A percentile compares a stretch with the other conserved stretches of the same genome.
Conservation (phyloP, 2,113 vertebrate species). For the Pollachius pollachius region DNA sequence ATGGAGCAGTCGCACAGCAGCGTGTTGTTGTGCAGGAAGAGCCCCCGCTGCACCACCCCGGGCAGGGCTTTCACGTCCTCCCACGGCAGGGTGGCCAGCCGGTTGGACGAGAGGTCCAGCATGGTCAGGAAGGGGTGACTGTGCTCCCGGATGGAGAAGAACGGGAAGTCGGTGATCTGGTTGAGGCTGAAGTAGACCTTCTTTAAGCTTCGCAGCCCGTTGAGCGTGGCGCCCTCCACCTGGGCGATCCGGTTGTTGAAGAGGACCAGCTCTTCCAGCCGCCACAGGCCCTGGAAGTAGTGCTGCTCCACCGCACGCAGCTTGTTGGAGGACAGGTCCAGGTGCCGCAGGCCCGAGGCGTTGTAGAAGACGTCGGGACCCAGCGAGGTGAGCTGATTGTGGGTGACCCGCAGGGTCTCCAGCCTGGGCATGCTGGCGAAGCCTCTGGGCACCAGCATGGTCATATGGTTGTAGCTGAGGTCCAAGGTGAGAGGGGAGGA, state of each 20-base stretch:
- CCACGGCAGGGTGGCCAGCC: conserved; percentile 78
- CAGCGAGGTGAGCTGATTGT: conserved; percentile 81
- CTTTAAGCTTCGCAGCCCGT: conserved; percentile 75
- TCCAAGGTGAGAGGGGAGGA: conserved; percentile 79
- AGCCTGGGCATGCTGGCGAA: conserved; percentile 77
- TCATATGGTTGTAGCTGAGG: conserved; percentile 86
- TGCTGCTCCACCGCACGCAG: conserved; percentile 75
- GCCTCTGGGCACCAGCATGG: conserved; percentile 73
- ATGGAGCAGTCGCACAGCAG: conserved; percentile 85
- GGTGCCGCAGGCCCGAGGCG: conserved; percentile 77
- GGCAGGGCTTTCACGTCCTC: conserved; percentile 83
- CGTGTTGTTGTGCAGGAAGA: conserved; percentile 93
- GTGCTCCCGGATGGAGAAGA: conserved; percentile 80
- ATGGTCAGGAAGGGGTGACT: conserved; percentile 80
- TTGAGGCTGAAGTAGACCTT: conserved; percentile 93
- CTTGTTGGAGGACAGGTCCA: conserved; percentile 92
- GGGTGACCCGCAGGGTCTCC: conserved; percentile 79
- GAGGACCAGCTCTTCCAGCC: conserved; percentile 88
- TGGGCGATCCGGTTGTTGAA: conserved; percentile 85
- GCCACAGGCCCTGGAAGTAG: conserved; percentile 81
- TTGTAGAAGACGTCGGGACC: conserved; percentile 76
- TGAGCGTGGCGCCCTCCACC: conserved; percentile 78
- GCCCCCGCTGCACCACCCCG: conserved; percentile 78
- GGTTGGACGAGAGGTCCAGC: conserved; percentile 93
- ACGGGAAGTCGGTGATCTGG: conserved; percentile 86